phyloP scores from a whole-genome alignment of 2,113 vertebrate genomes.

The Coptodon bakossiorum region DNA sequence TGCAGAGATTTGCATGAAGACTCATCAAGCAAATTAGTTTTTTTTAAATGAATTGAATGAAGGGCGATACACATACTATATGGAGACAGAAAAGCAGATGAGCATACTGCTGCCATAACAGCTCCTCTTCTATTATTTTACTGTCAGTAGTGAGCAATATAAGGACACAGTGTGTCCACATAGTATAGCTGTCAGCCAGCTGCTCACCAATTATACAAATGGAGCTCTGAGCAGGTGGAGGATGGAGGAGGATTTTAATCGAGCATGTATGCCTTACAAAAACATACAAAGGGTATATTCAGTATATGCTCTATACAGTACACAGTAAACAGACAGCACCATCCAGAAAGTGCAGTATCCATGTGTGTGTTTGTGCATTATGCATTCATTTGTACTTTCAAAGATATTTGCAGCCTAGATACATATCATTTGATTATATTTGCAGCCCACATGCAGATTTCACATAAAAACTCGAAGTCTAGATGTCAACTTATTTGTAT shows the following conservation, averaged over 20 bases:
- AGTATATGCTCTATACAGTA: neutral
- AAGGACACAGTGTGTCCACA: neutral
- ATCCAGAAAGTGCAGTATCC: neutral
- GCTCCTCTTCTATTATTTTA: constrained; percentile 22
- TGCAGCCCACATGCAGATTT: constrained; percentile 14
- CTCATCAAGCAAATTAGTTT: constrained; percentile 23
- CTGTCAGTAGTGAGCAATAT: neutral
- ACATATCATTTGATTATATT: constrained; percentile 52
- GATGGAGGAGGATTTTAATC: constrained; percentile 12
- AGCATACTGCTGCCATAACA: neutral
- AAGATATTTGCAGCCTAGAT: constrained; percentile 39
- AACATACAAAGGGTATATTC: neutral
- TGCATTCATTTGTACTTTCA: neutral
- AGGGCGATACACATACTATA: neutral
- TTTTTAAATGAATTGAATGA: constrained; percentile 21
- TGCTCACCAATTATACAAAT: constrained; percentile 56
- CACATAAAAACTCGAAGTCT: neutral
- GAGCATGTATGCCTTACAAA: neutral
- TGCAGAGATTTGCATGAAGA: constrained; percentile 2
- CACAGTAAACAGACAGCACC: neutral
- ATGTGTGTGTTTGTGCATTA: neutral
- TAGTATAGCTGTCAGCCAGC: constrained; percentile 39
- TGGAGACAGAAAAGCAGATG: neutral
- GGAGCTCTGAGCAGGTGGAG: constrained; percentile 47
- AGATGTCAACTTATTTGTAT: constrained; percentile 11